These are phyloP conservation scores for Centrocercus urophasianus DNA, from an alignment of 2,113 vertebrate genomes.

Conservation along the genomic window DNA sequence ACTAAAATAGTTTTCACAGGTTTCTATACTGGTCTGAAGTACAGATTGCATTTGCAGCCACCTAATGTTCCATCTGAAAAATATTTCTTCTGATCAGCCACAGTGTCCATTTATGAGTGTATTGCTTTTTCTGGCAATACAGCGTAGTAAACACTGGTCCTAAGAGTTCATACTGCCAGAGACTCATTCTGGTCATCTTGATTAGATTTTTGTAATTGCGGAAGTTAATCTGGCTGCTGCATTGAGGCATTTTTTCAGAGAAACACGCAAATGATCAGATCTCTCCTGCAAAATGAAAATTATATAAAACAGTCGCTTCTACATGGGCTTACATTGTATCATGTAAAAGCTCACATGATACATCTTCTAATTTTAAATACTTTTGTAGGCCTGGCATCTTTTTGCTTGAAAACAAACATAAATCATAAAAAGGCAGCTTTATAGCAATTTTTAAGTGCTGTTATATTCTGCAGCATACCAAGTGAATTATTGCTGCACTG, in stretches of 20 bases:
- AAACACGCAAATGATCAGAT: neutral
- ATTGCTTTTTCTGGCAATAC: neutral
- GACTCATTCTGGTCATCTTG: neutral
- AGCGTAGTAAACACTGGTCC: neutral
- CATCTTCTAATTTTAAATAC: slow-evolving; percentile 8
- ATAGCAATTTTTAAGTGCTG: slow-evolving; percentile 63
- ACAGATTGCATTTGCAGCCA: neutral
- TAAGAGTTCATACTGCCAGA: slow-evolving; percentile 13
- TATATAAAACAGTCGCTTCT: neutral
- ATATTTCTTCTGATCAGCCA: neutral
- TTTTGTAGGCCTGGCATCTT: slow-evolving; percentile 38
- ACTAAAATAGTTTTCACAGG: neutral
- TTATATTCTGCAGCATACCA: slow-evolving; percentile 74
- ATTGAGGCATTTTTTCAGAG: slow-evolving; percentile 23
- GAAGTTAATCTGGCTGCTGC: neutral
- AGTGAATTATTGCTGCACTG: slow-evolving; percentile 82
- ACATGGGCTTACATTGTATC: neutral
- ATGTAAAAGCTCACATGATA: neutral
- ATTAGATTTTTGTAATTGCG: slow-evolving; percentile 4
- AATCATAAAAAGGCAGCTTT: slow-evolving; percentile 69
- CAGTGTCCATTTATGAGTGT: neutral
- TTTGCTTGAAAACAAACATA: slow-evolving; percentile 62
- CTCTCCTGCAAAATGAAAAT: neutral
- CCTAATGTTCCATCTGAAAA: neutral
- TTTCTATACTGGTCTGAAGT: neutral